These are phyloP conservation scores for Sturnus vulgaris DNA, from an alignment of 2,113 vertebrate genomes.

Conservation along the genomic window DNA sequence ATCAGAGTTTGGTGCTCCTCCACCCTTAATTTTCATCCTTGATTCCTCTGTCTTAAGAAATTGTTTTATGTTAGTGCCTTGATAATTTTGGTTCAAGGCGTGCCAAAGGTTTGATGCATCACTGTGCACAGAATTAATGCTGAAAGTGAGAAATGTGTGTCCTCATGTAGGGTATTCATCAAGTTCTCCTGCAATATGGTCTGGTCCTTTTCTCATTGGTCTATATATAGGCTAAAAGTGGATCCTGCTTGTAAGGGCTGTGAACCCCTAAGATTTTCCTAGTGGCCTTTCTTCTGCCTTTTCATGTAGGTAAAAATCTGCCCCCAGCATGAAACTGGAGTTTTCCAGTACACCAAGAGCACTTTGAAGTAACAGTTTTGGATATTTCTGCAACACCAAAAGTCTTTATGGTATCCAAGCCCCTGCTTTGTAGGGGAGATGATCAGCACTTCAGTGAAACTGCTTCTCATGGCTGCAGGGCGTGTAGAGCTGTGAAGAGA, in stretches of 20 bases:
- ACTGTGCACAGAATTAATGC: neutral
- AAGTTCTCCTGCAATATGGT: neutral
- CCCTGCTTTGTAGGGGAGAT: neutral
- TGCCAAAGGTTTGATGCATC: neutral
- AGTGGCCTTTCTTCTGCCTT: neutral
- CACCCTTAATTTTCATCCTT: neutral
- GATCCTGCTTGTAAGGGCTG: neutral
- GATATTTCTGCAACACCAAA: neutral
- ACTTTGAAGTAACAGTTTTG: neutral
- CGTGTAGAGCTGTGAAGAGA: neutral
- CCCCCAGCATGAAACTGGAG: neutral
- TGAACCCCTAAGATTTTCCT: neutral
- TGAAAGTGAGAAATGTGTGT: neutral
- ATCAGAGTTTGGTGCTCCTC: neutral
- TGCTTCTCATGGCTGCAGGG: neutral
- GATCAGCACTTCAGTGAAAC: neutral
- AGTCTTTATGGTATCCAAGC: neutral
- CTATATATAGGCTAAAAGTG: neutral
- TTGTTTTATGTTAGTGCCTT: neutral
- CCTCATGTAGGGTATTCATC: neutral
- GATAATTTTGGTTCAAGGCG: neutral
- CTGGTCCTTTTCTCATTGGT: neutral
- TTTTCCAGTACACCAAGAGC: neutral
- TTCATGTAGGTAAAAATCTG: neutral
- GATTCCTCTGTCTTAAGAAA: neutral